Conservation (phyloP, 1,140 invertebrate genomes). For the Aricia agestis region DNA sequence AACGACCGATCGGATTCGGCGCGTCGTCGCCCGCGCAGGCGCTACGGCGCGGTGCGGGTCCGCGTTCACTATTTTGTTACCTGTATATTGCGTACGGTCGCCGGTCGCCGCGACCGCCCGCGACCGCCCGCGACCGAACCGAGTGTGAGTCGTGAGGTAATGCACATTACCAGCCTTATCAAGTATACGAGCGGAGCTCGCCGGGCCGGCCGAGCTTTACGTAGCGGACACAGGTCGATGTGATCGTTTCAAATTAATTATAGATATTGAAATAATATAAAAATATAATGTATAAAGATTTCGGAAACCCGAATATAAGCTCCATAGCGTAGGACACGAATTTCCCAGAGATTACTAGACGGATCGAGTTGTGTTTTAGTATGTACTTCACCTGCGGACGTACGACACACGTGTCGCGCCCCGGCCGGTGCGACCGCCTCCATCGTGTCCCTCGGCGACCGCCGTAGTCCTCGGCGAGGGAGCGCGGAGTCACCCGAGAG, state of each 20-base stretch:
- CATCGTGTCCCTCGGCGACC: neutral
- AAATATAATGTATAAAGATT: conserved; percentile 18
- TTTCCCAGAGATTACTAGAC: conserved; percentile 9
- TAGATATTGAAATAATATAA: conserved; percentile 12
- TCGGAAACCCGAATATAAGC: conserved; percentile 9
- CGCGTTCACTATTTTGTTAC: conserved; percentile 38
- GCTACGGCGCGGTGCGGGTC: conserved; percentile 26
- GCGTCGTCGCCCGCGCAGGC: conserved; percentile 25
- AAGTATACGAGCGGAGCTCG: conserved; percentile 71
- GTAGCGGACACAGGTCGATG: conserved; percentile 44
- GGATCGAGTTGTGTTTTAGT: neutral
- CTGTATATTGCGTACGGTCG: conserved; percentile 29
- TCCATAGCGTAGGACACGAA: neutral
- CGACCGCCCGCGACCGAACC: conserved; percentile 23
- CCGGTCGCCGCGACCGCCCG: conserved; percentile 20
- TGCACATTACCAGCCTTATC: conserved; percentile 68
- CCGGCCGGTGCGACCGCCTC: neutral
- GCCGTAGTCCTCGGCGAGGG: neutral
- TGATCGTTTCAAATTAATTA: conserved; percentile 36
- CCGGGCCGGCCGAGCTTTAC: conserved; percentile 66
- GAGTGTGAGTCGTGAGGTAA: conserved; percentile 41
- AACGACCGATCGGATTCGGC: conserved; percentile 35
- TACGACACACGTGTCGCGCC: neutral
- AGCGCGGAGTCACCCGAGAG: neutral
- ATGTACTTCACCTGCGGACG: neutral